A percentile compares a stretch with the other conserved stretches of the same genome.
phyloP scores from a whole-genome alignment of 2,888 invertebrate genomes.

The Ochlodes sylvanus region DNA sequence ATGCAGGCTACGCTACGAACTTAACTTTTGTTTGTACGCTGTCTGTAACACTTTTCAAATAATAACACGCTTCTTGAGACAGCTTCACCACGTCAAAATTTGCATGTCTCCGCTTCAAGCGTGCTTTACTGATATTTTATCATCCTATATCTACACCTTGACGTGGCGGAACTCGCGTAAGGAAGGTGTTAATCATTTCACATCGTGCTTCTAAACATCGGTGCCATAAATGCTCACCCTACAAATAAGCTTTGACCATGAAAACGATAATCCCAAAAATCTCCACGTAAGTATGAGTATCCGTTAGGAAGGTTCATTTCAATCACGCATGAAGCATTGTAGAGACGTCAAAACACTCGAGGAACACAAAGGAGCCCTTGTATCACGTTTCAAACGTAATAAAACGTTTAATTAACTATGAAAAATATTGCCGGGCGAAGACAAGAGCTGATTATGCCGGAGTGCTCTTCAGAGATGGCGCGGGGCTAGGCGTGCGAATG shows the following conservation, averaged over 20 bases:
- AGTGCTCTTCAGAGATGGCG: slow-evolving; percentile 40
- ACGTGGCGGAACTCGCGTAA: too few species aligned
- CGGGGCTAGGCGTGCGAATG: slow-evolving; percentile 41
- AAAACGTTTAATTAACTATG: slow-evolving; percentile 52
- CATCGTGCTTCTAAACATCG: too few species aligned
- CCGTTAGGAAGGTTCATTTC: slow-evolving; percentile 20
- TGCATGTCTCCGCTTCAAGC: too few species aligned
- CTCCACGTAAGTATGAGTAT: slow-evolving; percentile 9
- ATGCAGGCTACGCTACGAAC: too few species aligned
- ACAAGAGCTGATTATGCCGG: slow-evolving; percentile 58
- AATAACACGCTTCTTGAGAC: too few species aligned
- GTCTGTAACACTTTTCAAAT: too few species aligned
- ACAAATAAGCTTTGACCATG: background rate
- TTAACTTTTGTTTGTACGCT: too few species aligned
- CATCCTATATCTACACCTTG: too few species aligned
- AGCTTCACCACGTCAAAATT: too few species aligned
- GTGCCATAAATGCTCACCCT: too few species aligned
- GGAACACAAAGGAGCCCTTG: slow-evolving; percentile 43
- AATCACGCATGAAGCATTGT: slow-evolving; percentile 37
- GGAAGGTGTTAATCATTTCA: too few species aligned
- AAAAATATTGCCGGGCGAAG: slow-evolving; percentile 54
- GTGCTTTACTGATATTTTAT: too few species aligned
- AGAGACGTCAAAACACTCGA: slow-evolving; percentile 40
- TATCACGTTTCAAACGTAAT: slow-evolving; percentile 46
- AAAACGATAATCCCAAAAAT: slow-evolving; percentile 21